Base-by-base conservation (phyloP, 1,140 invertebrate species). In the Magallana gigas region DNA sequence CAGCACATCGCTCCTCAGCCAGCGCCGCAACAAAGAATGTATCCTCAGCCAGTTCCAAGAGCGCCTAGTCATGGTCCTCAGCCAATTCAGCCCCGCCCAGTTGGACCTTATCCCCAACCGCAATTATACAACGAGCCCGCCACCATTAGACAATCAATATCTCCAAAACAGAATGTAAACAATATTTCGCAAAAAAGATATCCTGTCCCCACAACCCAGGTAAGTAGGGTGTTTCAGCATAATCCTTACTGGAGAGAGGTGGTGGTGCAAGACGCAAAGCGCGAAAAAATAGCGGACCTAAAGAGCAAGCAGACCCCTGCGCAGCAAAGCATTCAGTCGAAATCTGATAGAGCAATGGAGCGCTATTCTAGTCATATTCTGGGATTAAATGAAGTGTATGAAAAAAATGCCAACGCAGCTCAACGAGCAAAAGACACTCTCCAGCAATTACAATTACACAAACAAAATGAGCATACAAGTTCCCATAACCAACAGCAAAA, bases 311-410 rank as follows among this genome's bases (percentile, higher is more conserved):
- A 76, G 18, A 11, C 11, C 36, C 68, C 68, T 76, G 68, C 68
- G 68, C 68, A 76, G 68, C 68, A 76, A 76, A 83, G 57, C 81
- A 83, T 83, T 29, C 81, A 57, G 8, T 83, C 81, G 8, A 76
- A 76, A 36, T 36, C 68, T 11, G 68, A 76, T 12, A 76, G 48
- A 18, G 48, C 48, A 57, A 83, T 57, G 81, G 48, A 57, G 12
- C 81, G 57, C 81, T 58, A 83, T 58, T 18, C 48, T 18, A 83
- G 18, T 8, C 81, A 83, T 8, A 83, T 58, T 57, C 81, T 58
- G 57, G 48, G 48, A 83, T 18, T 57, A 57, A 83, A 83, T 58
- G 48, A 83, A 83, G 18, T 56, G 36, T 83, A 57, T 57, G 23
- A 76, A 12, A 12, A 18, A 76, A 76, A 76, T 48, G 81, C 81